Conservation (phyloP, 1,140 invertebrate species). For the Meloidogyne exigua region DNA sequence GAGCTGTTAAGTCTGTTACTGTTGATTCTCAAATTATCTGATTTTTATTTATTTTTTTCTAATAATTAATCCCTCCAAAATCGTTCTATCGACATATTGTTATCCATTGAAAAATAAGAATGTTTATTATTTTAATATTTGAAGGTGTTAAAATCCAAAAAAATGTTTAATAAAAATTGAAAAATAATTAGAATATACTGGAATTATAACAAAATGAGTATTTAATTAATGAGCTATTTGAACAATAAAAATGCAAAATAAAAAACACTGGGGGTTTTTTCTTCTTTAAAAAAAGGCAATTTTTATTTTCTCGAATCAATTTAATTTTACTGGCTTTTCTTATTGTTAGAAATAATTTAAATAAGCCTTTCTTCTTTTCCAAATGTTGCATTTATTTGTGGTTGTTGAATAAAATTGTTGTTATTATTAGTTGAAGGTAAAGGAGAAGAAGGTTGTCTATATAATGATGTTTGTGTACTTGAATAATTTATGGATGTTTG, state of each 20-base stretch:
- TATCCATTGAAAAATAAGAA: no score
- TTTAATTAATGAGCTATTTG: no score
- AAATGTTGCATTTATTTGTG: slow-evolving; percentile 8
- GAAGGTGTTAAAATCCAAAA: no score
- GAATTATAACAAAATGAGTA: no score
- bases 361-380: slow-evolving; percentile 36
- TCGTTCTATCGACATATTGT: no score
- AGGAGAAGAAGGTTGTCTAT: not conserved
- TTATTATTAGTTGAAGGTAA: not conserved
- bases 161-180: no score
- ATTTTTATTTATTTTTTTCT: not conserved
- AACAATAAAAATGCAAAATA: no score
- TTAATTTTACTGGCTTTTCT: not conserved
- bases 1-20: slow-evolving; percentile 23
- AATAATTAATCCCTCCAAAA: no score
- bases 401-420: not conserved
- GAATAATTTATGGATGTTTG: not conserved
- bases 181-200: no score
- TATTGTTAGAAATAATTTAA: not conserved
- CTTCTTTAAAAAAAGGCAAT: not conserved
- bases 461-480: not conserved
- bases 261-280: not conserved
- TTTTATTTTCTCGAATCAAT: not conserved
- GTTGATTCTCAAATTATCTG: slow-evolving; percentile 21
- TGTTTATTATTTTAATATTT: no score